Percentiles rank a stretch among this genome's conserved stretches.
phyloP scores from a whole-genome alignment of 2,888 invertebrate genomes.

The Drosophila rubida region DNA sequence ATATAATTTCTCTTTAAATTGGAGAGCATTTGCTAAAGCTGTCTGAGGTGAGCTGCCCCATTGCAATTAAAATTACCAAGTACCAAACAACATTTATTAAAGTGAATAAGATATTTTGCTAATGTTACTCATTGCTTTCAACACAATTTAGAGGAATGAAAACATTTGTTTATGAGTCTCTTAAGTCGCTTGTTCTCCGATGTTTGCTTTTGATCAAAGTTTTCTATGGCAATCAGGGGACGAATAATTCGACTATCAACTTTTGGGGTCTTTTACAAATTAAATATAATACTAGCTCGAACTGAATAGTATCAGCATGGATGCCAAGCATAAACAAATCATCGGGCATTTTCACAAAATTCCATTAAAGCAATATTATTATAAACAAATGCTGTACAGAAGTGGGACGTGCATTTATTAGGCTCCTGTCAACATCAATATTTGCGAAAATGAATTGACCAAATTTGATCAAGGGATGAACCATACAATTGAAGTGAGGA shows the following conservation, averaged over 20 bases:
- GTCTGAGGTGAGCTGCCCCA: background rate
- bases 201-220: background rate
- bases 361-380: constrained; percentile 32
- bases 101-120: background rate
- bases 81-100: background rate
- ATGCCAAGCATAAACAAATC: constrained; percentile 24
- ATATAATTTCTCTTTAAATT: constrained; percentile 41
- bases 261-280: constrained; percentile 4
- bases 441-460: constrained; percentile 60
- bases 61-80: background rate
- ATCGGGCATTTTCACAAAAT: constrained; percentile 31
- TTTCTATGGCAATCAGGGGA: background rate
- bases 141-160: background rate
- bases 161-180: background rate
- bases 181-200: background rate
- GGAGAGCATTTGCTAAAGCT: constrained; percentile 13
- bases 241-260: constrained; percentile 11
- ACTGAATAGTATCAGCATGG: constrained; percentile 10
- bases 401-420: constrained; percentile 36
- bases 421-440: constrained; percentile 54
- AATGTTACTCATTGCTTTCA: background rate
- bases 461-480: constrained; percentile 65
- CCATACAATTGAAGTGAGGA: constrained; percentile 33
- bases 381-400: constrained; percentile 15
- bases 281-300: constrained; percentile 22